Evolutionary conservation across 2,797 vertebrate species (phyloP).

Genomic region (Anabacerthia variegaticeps): DNA sequence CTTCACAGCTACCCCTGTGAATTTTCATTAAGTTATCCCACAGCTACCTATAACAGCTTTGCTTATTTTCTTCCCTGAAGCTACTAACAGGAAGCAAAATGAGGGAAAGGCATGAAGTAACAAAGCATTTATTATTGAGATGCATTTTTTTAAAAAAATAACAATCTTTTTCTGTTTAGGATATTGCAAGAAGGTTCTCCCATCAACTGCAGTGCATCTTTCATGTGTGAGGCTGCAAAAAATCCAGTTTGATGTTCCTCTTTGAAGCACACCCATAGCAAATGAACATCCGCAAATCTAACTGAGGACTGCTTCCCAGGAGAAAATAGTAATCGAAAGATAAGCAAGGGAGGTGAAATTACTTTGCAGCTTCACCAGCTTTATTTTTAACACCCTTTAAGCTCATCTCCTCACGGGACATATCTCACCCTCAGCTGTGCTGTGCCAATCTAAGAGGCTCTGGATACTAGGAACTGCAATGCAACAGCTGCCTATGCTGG

Average conservation of each 20-base stretch:
- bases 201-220: not conserved
- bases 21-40: constrained; percentile 8
- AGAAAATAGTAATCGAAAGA: not conserved
- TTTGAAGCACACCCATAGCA: not conserved
- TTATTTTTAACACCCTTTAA: constrained; percentile 65
- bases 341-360: not conserved
- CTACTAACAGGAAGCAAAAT: not conserved
- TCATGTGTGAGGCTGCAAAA: not conserved
- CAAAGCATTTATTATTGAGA: not conserved
- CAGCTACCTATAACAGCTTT: not conserved
- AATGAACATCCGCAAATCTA: not conserved
- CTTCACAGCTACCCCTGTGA: not conserved
- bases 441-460: constrained; percentile 54
- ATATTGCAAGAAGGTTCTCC: not conserved
- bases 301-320: not conserved
- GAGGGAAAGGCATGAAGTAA: not conserved
- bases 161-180: not conserved
- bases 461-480: constrained; percentile 39
- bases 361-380: constrained; percentile 1
- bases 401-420: not conserved
- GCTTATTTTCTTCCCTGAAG: constrained; percentile 10
- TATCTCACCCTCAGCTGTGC: constrained; percentile 48
- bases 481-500: not conserved
- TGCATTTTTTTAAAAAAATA: not conserved
- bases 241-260: not conserved